A percentile compares a stretch with the other conserved stretches of the same genome.
phyloP scores from a whole-genome alignment of 92 coral and sea anemone genomes.

The Zoanthus gigantus region DNA sequence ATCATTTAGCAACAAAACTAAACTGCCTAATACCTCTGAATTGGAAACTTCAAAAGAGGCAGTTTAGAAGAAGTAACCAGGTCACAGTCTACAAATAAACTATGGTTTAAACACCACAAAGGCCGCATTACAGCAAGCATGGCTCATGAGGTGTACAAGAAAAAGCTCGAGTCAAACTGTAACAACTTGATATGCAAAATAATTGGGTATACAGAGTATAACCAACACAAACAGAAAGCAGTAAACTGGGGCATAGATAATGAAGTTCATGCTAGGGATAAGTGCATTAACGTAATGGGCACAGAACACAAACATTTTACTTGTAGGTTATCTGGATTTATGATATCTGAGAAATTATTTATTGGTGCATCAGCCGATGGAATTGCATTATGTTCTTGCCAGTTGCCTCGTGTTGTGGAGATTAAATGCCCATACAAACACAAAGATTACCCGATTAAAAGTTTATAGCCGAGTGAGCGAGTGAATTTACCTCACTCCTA shows the following conservation, averaged over 20 bases:
- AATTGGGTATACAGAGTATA: constrained; percentile 11
- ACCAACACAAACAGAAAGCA: constrained; percentile 11
- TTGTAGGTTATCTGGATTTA: constrained; percentile 17
- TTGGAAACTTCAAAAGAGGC: constrained; percentile 26
- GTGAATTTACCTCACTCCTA: too few relatives aligned
- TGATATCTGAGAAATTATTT: constrained; percentile 24
- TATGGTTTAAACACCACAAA: constrained; percentile 50
- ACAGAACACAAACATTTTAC: constrained; percentile 10
- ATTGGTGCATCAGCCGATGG: constrained; percentile 46
- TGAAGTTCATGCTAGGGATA: constrained; percentile 20
- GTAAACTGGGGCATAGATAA: constrained; percentile 27
- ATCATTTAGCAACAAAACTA: neutral
- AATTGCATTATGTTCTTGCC: constrained; percentile 40
- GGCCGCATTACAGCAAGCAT: constrained; percentile 55
- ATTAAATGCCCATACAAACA: constrained; percentile 45
- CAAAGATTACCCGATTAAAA: neutral
- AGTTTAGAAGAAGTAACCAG: constrained; percentile 34
- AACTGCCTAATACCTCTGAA: constrained; percentile 22
- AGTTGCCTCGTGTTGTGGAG: constrained; percentile 22
- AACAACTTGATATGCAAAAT: constrained; percentile 13
- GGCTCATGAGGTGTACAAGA: constrained; percentile 41
- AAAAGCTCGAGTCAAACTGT: constrained; percentile 31
- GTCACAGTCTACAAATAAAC: constrained; percentile 29
- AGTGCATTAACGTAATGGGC: constrained; percentile 7
- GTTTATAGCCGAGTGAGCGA: too few relatives aligned